Conservation (phyloP, 2,797 vertebrate genomes). For the Galago senegalensis region DNA sequence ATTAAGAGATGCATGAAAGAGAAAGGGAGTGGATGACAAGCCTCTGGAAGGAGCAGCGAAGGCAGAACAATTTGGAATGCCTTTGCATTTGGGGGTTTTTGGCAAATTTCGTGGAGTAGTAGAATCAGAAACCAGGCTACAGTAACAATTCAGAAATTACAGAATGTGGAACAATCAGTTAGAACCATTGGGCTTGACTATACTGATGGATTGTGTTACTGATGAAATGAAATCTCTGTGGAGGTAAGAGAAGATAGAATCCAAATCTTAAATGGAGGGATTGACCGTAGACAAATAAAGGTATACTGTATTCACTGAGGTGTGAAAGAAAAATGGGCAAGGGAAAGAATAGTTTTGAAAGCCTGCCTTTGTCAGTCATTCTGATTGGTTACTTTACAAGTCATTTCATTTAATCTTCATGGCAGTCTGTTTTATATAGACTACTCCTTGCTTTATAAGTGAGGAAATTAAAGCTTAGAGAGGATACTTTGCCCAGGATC, state of each 20-base stretch:
- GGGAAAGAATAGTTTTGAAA: constrained; percentile 23
- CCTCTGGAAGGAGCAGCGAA: neutral
- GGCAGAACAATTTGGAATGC: constrained; percentile 11
- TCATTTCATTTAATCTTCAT: constrained; percentile 11
- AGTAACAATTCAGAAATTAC: constrained; percentile 36
- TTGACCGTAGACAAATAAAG: neutral
- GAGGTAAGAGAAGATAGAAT: neutral
- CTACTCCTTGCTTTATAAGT: neutral
- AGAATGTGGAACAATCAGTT: neutral
- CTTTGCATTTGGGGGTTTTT: constrained; percentile 36
- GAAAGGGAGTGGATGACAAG: neutral
- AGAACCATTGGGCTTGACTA: neutral
- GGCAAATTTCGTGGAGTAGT: neutral
- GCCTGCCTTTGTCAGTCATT: neutral
- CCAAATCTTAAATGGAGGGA: neutral
- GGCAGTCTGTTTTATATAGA: neutral
- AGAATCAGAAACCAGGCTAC: neutral
- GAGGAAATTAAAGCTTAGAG: neutral
- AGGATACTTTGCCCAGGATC: neutral
- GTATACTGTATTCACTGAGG: neutral
- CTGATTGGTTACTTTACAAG: neutral
- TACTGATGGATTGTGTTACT: neutral
- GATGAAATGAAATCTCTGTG: neutral
- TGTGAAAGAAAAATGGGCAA: neutral
- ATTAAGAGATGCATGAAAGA: constrained; percentile 5